Conservation (phyloP, 2,113 vertebrate genomes). For the Paramisgurnus dabryanus region DNA sequence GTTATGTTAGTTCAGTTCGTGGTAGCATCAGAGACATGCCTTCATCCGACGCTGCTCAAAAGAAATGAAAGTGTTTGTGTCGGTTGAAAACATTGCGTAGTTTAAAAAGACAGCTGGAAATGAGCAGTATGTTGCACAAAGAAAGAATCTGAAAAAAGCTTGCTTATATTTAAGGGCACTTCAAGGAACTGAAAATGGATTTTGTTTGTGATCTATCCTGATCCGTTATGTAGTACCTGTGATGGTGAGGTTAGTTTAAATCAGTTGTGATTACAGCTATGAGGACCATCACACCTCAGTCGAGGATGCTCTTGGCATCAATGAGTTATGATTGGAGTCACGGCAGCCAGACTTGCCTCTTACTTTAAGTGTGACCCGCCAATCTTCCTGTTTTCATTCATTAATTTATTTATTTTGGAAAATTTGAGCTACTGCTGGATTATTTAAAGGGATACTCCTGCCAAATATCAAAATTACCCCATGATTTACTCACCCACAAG, state of each 20-base stretch:
- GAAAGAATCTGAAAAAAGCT: conserved; percentile 3
- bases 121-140: background rate
- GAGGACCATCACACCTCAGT: conserved; percentile 10
- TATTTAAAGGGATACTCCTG: conserved; percentile 12
- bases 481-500: too few relatives aligned
- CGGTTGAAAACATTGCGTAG: background rate
- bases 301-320: conserved; percentile 30
- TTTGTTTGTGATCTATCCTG: background rate
- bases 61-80: conserved; percentile 6
- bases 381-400: conserved; percentile 2
- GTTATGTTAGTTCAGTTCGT: conserved; percentile 5
- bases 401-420: conserved; percentile 20
- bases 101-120: conserved; percentile 10
- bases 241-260: conserved; percentile 9
- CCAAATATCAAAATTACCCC: too few relatives aligned
- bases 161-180: conserved; percentile 12
- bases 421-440: conserved; percentile 14
- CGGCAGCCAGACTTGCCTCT: background rate
- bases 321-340: conserved; percentile 35
- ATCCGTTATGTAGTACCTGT: conserved; percentile 6
- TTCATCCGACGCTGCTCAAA: conserved; percentile 2
- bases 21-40: conserved; percentile 8
- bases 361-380: conserved; percentile 20
- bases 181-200: conserved; percentile 19
- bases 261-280: conserved; percentile 31